phyloP scores from a whole-genome alignment of 2,113 vertebrate species.

The Mesitornis unicolor region DNA sequence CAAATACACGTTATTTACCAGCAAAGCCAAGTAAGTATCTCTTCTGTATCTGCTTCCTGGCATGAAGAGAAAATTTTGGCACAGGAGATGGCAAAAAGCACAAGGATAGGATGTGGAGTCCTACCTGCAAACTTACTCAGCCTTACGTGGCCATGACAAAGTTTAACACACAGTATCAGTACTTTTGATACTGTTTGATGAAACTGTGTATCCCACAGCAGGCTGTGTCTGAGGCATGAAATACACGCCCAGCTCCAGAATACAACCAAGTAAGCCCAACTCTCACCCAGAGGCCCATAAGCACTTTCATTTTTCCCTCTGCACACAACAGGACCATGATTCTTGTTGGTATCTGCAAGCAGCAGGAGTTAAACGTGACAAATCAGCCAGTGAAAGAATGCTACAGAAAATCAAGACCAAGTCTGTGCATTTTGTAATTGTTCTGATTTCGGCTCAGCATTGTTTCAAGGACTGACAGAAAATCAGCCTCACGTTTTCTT shows the following conservation, averaged over 20 bases:
- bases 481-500: neutral
- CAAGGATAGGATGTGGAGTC: neutral
- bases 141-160: neutral
- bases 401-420: neutral
- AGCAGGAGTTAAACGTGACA: neutral
- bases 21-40: neutral
- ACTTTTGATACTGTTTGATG: neutral
- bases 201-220: neutral
- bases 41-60: neutral
- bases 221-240: neutral
- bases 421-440: neutral
- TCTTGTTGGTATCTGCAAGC: neutral
- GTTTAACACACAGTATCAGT: neutral
- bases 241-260: neutral
- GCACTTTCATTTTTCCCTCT: neutral
- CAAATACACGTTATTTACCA: fast-evolving
- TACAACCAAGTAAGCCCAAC: neutral
- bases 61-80: neutral
- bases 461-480: neutral
- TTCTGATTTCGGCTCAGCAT: neutral
- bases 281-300: neutral
- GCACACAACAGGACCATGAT: neutral
- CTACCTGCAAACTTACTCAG: neutral
- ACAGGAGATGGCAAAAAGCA: neutral
- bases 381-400: neutral